A percentile compares a stretch with the other conserved stretches of the same genome.
phyloP scores from a whole-genome alignment of 2,888 invertebrate species.

The Myopa testacea region DNA sequence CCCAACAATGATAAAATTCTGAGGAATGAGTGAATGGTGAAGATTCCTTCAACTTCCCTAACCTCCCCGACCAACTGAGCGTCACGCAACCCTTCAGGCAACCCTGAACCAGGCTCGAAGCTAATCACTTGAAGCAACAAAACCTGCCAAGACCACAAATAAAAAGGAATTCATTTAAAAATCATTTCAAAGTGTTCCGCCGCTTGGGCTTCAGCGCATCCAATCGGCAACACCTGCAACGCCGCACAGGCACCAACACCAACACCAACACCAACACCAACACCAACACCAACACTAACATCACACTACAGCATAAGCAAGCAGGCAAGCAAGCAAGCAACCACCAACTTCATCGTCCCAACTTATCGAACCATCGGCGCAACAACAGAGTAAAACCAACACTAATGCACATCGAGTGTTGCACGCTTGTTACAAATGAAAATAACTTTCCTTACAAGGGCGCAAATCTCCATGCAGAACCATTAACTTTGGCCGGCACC shows the following conservation, averaged over 20 bases:
- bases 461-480: constrained; percentile 55
- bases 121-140: constrained; percentile 53
- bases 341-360: constrained; percentile 16
- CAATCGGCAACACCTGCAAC: constrained; percentile 44
- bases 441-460: constrained; percentile 49
- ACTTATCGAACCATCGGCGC: background rate
- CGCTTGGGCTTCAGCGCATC: constrained; percentile 10
- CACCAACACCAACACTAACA: background rate
- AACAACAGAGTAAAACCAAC: constrained; percentile 20
- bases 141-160: constrained; percentile 51
- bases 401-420: constrained; percentile 26
- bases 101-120: constrained; percentile 18
- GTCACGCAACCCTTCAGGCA: constrained; percentile 44
- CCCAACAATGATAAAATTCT: constrained; percentile 48
- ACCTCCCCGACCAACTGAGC: background rate
- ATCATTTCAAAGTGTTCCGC: constrained; percentile 19
- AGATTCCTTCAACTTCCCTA: background rate
- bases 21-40: constrained; percentile 39
- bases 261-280: constrained; percentile 42
- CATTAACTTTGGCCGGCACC: constrained; percentile 61
- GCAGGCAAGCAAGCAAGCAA: constrained; percentile 35
- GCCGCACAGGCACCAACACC: constrained; percentile 27
- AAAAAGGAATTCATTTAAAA: constrained; percentile 43
- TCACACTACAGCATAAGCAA: constrained; percentile 29
- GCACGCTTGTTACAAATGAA: constrained; percentile 23